These are phyloP conservation scores for Centruroides sculpturatus DNA, from an alignment of 1,140 invertebrate genomes.

Conservation along the genomic window DNA sequence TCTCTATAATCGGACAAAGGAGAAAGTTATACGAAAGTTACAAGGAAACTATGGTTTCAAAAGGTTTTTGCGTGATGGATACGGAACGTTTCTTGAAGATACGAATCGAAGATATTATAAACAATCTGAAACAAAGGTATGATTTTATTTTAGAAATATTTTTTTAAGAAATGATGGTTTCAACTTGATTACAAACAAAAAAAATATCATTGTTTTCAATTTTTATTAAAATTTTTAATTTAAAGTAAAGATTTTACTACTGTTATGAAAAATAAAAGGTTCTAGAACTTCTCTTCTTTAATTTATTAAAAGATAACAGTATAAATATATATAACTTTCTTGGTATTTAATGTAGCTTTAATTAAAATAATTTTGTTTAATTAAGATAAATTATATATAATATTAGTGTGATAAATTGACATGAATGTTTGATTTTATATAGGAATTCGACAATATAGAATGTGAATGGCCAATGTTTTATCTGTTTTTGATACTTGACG, in stretches of 20 bases:
- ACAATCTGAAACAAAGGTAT: slow-evolving; percentile 51
- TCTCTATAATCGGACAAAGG: slow-evolving; percentile 70
- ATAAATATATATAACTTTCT: too few species aligned
- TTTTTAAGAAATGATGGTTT: too few species aligned
- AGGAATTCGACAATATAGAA: slow-evolving; percentile 93
- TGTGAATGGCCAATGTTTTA: slow-evolving; percentile 97
- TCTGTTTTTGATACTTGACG: slow-evolving; percentile 90
- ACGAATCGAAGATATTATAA: slow-evolving; percentile 51
- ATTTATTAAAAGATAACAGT: too few species aligned
- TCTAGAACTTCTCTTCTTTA: too few species aligned
- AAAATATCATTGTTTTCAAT: too few species aligned
- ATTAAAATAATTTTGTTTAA: too few species aligned
- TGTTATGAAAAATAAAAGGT: too few species aligned
- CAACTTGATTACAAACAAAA: too few species aligned
- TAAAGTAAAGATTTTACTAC: too few species aligned
- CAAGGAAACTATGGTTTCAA: slow-evolving; percentile 87
- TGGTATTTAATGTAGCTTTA: too few species aligned
- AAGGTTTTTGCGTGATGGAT: slow-evolving; percentile 89
- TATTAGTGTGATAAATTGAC: neutral
- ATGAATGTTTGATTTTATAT: slow-evolving; percentile 9
- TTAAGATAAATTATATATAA: too few species aligned
- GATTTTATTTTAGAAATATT: neutral
- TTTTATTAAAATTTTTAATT: too few species aligned
- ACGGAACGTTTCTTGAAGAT: slow-evolving; percentile 77
- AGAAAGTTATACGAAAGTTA: slow-evolving; percentile 68